Evolutionary conservation across 2,113 vertebrate genomes (phyloP).

Genomic region (Cyanoderma ruficeps): DNA sequence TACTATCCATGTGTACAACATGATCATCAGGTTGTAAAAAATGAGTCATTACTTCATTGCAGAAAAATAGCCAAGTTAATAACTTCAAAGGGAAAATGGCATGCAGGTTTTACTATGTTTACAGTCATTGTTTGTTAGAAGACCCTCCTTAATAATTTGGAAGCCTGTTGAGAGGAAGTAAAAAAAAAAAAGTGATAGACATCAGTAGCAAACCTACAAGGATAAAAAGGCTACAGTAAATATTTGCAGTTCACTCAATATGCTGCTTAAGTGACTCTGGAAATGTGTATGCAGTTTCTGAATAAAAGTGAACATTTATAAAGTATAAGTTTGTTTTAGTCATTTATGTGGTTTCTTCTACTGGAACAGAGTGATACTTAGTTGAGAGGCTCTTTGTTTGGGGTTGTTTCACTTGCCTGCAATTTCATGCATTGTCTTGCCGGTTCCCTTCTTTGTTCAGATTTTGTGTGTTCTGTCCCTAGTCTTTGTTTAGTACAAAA

Average conservation of each 20-base stretch:
- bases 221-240: neutral
- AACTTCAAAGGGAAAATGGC: neutral
- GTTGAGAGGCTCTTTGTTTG: neutral
- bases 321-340: neutral
- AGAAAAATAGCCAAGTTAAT: neutral
- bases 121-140: neutral
- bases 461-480: neutral
- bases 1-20: neutral
- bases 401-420: neutral
- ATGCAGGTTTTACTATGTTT: neutral
- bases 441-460: neutral
- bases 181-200: neutral
- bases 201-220: neutral
- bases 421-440: neutral
- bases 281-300: constrained; percentile 2
- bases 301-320: constrained; percentile 37
- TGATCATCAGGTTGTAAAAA: neutral
- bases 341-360: neutral
- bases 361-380: neutral
- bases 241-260: neutral
- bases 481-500: neutral
- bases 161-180: neutral
- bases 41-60: neutral
- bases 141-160: neutral
- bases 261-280: neutral